Conservation (phyloP, 1,140 invertebrate species). For the Conus ventricosus region DNA sequence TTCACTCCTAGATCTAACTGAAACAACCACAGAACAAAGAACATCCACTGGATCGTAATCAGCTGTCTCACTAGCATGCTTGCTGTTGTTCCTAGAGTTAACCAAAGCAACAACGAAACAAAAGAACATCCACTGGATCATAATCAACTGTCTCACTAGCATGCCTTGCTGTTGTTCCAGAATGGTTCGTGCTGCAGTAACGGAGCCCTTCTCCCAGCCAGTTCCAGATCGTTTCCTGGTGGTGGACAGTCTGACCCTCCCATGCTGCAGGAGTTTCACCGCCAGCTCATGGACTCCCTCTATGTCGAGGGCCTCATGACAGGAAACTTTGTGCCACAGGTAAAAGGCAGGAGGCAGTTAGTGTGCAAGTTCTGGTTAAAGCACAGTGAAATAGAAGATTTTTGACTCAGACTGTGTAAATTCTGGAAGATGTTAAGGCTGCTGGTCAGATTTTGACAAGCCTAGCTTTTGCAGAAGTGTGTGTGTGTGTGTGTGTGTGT, state of each 20-base stretch:
- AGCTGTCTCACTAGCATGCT: too few relatives aligned
- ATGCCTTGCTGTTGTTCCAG: constrained; percentile 37
- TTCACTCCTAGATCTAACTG: too few relatives aligned
- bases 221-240: constrained; percentile 42
- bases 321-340: constrained; percentile 53
- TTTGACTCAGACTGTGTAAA: background rate
- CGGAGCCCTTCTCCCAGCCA: constrained; percentile 41
- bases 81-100: too few relatives aligned
- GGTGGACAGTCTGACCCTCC: constrained; percentile 38
- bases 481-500: too few relatives aligned
- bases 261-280: constrained; percentile 44
- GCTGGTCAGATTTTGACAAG: too few relatives aligned
- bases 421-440: background rate
- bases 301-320: constrained; percentile 49
- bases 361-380: background rate
- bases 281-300: constrained; percentile 40
- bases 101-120: too few relatives aligned
- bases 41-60: too few relatives aligned
- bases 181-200: constrained; percentile 49
- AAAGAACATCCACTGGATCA: too few relatives aligned
- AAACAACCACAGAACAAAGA: too few relatives aligned
- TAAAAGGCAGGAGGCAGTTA: constrained; percentile 1
- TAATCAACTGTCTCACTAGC: too few relatives aligned
- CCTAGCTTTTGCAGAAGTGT: too few relatives aligned
- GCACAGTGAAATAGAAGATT: background rate